Evolutionary conservation across 2,113 vertebrate genomes (phyloP), one percentile per base, ranked within the genome.

Genomic region (Nettapus auritus): DNA sequence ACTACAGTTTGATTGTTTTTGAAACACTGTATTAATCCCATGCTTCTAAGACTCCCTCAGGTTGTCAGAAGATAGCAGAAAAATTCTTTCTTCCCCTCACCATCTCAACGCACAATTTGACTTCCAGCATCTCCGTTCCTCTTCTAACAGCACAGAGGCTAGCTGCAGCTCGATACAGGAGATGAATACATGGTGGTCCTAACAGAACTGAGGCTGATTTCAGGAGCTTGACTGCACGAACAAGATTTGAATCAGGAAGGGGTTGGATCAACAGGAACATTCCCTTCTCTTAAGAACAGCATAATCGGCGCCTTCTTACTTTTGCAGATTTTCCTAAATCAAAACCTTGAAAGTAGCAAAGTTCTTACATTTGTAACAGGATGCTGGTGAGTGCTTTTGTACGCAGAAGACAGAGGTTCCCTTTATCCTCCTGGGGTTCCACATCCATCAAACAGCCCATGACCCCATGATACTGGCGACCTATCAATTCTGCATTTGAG

Each of bases 171-270:
- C 28, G 19, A 62, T 13, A 52, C 0, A 6, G 38, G 50, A 59
- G 4, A 80, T 26, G 48, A 87, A 68, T 0, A 0, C 44, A 68
- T 13, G 2, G 4, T 4, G 17, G 28, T 73, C 8, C 36, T 57
- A 53, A 53, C 9, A 64, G 26, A 48, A 44, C 6, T 23, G 20
- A 36, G n/a, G 28, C 9, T 52, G 36, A 9, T 56, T 74, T 57
- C 46, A 31, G 19, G 34, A 71, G 34, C 34, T 21, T 5, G 34
- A 38, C 9, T 38, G 69, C 50, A 25, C 11, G 28, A 48, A 52
- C 6, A 34, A 19, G 29, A 80, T 5, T 9, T 9, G 13, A 86
- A 50, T 10, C 0, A 1, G 29, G 23, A 86, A 69, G 20, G 13
- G 6, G 6, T 0, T 29, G 17, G 48, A 71, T 21, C 25, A 70